phyloP scores from a whole-genome alignment of 2,888 invertebrate species.

The Tridacna crocea region DNA sequence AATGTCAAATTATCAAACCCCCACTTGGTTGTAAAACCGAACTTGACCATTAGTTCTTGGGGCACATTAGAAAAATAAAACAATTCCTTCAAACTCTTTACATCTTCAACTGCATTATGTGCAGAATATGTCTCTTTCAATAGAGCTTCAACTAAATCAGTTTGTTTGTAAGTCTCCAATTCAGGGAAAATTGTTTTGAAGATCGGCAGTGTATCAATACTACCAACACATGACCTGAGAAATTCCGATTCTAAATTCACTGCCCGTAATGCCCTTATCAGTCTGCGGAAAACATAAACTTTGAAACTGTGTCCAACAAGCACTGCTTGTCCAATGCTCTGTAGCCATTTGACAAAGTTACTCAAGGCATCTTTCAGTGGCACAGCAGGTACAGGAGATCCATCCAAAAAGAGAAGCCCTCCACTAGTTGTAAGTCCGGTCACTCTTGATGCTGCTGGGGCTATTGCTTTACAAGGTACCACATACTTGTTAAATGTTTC shows the following conservation, averaged over 20 bases:
- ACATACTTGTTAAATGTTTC: conserved; percentile 25
- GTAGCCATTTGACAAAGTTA: conserved; percentile 16
- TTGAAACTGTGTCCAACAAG: conserved; percentile 40
- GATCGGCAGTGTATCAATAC: conserved; percentile 14
- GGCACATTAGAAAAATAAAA: background rate
- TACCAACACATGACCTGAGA: background rate
- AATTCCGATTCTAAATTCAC: background rate
- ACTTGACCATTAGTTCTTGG: too few species aligned
- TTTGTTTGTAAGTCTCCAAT: background rate
- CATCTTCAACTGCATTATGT: conserved; percentile 40
- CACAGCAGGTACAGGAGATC: conserved; percentile 2
- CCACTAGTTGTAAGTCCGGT: conserved; percentile 23
- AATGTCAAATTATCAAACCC: too few species aligned
- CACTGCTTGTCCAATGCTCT: background rate
- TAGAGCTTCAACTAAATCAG: background rate
- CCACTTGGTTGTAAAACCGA: too few species aligned
- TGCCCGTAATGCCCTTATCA: background rate
- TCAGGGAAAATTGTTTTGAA: background rate
- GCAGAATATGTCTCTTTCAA: conserved; percentile 23
- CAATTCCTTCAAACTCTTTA: background rate
- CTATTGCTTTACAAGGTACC: conserved; percentile 7
- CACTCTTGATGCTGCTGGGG: conserved; percentile 19
- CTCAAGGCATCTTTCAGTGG: conserved; percentile 15
- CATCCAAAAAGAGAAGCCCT: conserved; percentile 10
- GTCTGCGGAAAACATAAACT: conserved; percentile 27